Evolutionary conservation across 2,113 vertebrate species (phyloP), one percentile per base, ranked within the genome.

Genomic region (Ceyx melanurus): DNA sequence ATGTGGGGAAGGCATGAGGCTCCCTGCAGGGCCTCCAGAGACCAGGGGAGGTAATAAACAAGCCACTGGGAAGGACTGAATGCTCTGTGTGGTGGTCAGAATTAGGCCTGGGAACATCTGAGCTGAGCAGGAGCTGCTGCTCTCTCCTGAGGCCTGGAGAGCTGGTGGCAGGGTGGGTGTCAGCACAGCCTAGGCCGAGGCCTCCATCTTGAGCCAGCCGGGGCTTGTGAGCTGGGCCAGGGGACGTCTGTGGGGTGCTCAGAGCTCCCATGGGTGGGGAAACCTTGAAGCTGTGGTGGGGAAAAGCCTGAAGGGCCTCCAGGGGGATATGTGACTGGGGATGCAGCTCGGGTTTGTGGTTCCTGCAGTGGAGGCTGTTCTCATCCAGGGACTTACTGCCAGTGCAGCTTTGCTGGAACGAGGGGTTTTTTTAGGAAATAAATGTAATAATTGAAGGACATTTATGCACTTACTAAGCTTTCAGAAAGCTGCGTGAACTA

Each of bases 181-280:
- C 1, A 10, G 43, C 35, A 0, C 9, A 2, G 16, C 4, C 15
- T 1, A 5, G 46, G 26, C 65, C 6, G 2, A 6, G 45, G 70
- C 53, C 15, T 28, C 1, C 10, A 2, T 42, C 46, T 29, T 3
- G 5, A 3, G 1, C 20, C 3, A 1, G 43, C 2, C 0, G 3
- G 11, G 61, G 20, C 43, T 1, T 23, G 6, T 15, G 40, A 22
- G 3, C 6, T 0, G 8, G 26, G 25, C 13, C 13, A 4, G 35
- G 1, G 0, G 4, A 5, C 1, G 12, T 16, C 12, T 21, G 29
- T 19, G 33, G 25, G 33, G 23, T 10, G 11, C 4, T 29, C 0
- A 20, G 35, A 57, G 13, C 43, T 42, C 0, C 22, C 2, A 0
- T 0, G 1, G 11, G 3, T 22, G 54, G 0, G 0, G 37, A 40